Evolutionary conservation across 1,140 invertebrate species (phyloP).

Genomic region (Delia radicum): DNA sequence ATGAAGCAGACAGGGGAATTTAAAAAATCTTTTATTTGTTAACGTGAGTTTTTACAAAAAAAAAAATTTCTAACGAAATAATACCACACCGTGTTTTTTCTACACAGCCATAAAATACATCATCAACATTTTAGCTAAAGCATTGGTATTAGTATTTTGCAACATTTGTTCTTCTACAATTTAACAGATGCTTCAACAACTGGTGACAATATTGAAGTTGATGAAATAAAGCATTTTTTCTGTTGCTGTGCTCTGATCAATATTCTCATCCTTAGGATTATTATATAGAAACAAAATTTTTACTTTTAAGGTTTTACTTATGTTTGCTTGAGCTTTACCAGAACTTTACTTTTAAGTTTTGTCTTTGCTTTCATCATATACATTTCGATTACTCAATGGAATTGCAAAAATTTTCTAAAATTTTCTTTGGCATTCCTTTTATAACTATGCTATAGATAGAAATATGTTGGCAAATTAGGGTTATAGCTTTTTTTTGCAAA

Average conservation of each 20-base stretch:
- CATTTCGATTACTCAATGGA: conserved; percentile 20
- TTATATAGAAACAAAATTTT: not conserved
- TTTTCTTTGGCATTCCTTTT: conserved; percentile 22
- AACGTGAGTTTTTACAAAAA: too few species aligned
- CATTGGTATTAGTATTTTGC: too few species aligned
- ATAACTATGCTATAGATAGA: too few species aligned
- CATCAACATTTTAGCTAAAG: too few species aligned
- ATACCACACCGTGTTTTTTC: too few species aligned
- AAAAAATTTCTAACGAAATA: too few species aligned
- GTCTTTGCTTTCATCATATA: not conserved
- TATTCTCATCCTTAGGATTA: not conserved
- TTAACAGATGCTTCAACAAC: not conserved
- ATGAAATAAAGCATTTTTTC: conserved; percentile 17
- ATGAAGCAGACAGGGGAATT: too few species aligned
- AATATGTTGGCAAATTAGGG: not conserved
- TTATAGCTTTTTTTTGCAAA: too few species aligned
- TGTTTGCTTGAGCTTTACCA: too few species aligned
- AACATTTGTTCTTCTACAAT: not conserved
- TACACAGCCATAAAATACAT: not conserved
- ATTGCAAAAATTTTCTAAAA: conserved; percentile 19
- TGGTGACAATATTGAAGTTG: conserved; percentile 22
- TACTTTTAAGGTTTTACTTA: not conserved
- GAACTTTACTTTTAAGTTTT: too few species aligned
- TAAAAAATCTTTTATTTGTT: too few species aligned
- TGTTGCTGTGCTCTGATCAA: not conserved